Conservation (phyloP, 2,113 vertebrate genomes). For the Psilopogon haemacephalus region DNA sequence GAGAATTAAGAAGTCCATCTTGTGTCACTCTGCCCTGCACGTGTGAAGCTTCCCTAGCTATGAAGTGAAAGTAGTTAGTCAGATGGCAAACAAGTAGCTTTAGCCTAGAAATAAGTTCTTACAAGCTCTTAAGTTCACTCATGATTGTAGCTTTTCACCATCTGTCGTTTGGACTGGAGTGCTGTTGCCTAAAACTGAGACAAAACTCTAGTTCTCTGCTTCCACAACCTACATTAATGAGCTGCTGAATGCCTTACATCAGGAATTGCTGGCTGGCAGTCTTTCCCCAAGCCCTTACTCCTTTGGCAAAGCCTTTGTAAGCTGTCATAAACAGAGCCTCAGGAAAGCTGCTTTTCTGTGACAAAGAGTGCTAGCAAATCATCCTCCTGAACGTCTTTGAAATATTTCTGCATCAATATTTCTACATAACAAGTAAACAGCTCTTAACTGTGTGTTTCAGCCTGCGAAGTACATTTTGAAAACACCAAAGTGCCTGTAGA, state of each 20-base stretch:
- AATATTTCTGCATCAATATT: background rate
- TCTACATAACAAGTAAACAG: background rate
- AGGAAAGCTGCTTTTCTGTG: background rate
- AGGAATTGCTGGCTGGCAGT: background rate
- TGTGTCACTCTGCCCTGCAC: too few relatives aligned
- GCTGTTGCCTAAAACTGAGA: background rate
- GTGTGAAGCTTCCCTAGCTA: background rate
- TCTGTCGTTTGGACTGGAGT: background rate
- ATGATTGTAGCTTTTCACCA: background rate
- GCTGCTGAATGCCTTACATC: background rate
- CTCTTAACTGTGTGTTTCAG: constrained; percentile 69
- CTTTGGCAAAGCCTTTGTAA: background rate
- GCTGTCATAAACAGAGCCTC: background rate
- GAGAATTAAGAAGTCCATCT: background rate
- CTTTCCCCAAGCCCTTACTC: background rate
- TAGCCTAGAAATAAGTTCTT: background rate
- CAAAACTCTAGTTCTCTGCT: background rate
- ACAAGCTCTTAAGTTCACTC: background rate
- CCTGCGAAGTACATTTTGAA: constrained; percentile 92
- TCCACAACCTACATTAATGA: background rate
- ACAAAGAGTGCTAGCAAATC: background rate
- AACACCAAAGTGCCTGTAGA: constrained; percentile 91
- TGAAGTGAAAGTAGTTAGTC: background rate
- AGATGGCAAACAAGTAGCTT: background rate
- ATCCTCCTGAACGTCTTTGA: background rate